phyloP scores from a whole-genome alignment of 2,113 vertebrate species.

The Parotia lawesii region DNA sequence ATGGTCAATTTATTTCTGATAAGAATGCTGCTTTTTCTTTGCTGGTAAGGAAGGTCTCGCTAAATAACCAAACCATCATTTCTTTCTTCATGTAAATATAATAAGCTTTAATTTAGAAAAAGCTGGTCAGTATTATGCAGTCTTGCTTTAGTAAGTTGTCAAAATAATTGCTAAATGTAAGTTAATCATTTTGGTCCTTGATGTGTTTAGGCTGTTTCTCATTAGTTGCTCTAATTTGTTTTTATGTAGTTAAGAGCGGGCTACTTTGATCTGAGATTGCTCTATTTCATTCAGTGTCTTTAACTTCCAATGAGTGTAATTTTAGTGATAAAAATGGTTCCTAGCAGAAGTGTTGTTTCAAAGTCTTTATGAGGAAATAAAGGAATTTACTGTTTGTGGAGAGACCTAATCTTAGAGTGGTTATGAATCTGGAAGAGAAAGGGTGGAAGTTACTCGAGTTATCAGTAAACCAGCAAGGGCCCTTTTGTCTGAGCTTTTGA shows the following conservation, averaged over 20 bases:
- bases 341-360: background rate
- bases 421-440: constrained; percentile 13
- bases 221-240: constrained; percentile 34
- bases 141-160: constrained; percentile 5
- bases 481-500: background rate
- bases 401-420: background rate
- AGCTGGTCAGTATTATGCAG: background rate
- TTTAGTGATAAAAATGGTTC: background rate
- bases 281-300: constrained; percentile 24
- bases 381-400: constrained; percentile 3
- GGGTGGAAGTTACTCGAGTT: background rate
- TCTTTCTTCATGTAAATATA: background rate
- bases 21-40: background rate
- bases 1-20: background rate
- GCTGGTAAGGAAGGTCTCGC: background rate
- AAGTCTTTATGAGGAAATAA: constrained; percentile 35
- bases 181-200: constrained; percentile 18
- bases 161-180: constrained; percentile 30
- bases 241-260: constrained; percentile 2
- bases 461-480: constrained; percentile 1
- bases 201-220: constrained; percentile 21
- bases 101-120: constrained; percentile 2
- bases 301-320: constrained; percentile 6
- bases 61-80: background rate
- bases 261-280: constrained; percentile 47